Evolutionary conservation across 2,888 invertebrate species (phyloP), one percentile per base, ranked within the genome.

Genomic region (Sminthurides aquaticus): DNA sequence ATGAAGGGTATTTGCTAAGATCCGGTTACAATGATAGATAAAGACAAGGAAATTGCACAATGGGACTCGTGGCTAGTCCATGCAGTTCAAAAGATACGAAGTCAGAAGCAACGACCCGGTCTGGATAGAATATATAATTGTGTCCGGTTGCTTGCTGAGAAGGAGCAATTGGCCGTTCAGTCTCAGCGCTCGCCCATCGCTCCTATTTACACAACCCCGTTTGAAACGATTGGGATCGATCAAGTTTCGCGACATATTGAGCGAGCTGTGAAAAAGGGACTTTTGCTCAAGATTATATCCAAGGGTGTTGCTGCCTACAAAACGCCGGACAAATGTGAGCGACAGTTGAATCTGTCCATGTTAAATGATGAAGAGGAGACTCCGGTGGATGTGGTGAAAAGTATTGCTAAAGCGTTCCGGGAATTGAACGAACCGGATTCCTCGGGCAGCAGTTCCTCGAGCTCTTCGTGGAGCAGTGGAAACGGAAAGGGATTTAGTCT

Each of bases 61-160:
- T 74, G 72, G 72, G 74, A 74, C 65, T 64, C 65, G 34, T 74
- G 74, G 74, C 65, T 74, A 25, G 62, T 72, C 20, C 71, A 71
- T 63, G 73, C 74, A 15, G 74, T 74, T 11, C 66, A 68, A 20
- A 74, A 74, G 54, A 73, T 74, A 56, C 71, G 74, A 26, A 65
- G 67, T 25, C 74, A 74, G 59, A 74, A 74, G 62, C 74, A 74
- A 62, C 68, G 74, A 34, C 74, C 74, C 11, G 69, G 70, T 15
- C 60, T 73, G 28, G 74, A 74, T 64, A 58, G 74, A 25, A 74
- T 74, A 28, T 74, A 73, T 61, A 74, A 72, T 60, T 72, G 73
- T 18, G 74, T 74, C 27, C 69, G 74, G 26, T 72, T 72, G 34
- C 62, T 74, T 8, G 72, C 72, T n/a, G 74, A 74, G 49, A 74